Percentiles rank a stretch among this genome's conserved stretches.
These are phyloP conservation scores for Athetis lepigone DNA, from an alignment of 2,888 invertebrate genomes.

Conservation along the genomic window DNA sequence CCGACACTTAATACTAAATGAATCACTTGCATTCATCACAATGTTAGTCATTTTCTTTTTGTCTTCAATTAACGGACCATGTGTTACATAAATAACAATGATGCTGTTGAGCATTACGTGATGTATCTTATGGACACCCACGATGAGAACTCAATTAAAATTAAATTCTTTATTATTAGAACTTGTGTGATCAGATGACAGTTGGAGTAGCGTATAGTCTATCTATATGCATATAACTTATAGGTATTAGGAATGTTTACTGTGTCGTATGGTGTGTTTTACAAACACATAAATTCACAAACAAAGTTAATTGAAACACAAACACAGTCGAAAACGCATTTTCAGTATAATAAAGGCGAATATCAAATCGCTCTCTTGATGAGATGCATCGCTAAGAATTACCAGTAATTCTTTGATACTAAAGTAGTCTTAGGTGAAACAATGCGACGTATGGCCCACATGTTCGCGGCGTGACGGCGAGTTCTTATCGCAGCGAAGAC, in stretches of 20 bases:
- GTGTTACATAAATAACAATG: slow-evolving; percentile 49
- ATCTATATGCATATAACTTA: background rate
- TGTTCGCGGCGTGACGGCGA: slow-evolving; percentile 78
- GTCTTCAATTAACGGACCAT: slow-evolving; percentile 16
- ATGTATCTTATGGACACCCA: slow-evolving; percentile 41
- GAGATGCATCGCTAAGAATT: slow-evolving; percentile 6
- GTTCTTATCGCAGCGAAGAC: slow-evolving; percentile 72
- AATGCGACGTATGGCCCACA: slow-evolving; percentile 75
- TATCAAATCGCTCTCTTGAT: background rate
- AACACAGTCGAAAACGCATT: no score
- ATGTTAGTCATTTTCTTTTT: slow-evolving; percentile 10
- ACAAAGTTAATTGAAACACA: no score
- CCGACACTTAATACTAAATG: slow-evolving; percentile 17
- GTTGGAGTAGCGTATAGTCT: background rate
- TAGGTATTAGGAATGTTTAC: background rate
- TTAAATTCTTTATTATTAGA: slow-evolving; percentile 14
- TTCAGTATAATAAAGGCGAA: background rate
- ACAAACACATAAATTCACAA: no score
- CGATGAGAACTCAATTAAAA: slow-evolving; percentile 21
- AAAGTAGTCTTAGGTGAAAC: slow-evolving; percentile 60
- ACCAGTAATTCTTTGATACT: slow-evolving; percentile 19
- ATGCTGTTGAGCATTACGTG: slow-evolving; percentile 46
- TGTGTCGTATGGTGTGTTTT: no score
- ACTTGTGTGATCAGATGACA: background rate
- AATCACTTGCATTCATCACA: slow-evolving; percentile 26